A percentile compares a stretch with the other conserved stretches of the same genome.
Conservation (phyloP, 2,113 vertebrate species). For the Amblyopsis rosae region DNA sequence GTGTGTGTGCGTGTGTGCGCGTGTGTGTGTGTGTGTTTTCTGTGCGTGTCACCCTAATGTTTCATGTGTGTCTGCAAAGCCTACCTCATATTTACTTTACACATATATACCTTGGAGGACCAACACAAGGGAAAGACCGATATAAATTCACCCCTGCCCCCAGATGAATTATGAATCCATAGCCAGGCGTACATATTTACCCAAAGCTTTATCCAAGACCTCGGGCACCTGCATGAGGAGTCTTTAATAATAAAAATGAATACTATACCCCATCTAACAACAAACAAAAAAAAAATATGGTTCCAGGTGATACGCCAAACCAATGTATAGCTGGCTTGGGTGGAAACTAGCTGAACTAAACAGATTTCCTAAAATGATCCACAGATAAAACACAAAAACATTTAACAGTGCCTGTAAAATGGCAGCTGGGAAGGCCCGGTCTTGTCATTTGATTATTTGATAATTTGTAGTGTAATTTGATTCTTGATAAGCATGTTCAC, state of each 20-base stretch:
- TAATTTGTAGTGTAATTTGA: too few species aligned
- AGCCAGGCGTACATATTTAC: slow-evolving; percentile 58
- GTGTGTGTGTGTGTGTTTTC: background rate
- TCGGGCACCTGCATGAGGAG: slow-evolving; percentile 47
- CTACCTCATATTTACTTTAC: too few species aligned
- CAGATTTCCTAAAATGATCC: background rate
- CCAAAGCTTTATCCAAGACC: slow-evolving; percentile 35
- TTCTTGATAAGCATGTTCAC: too few species aligned
- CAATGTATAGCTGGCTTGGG: background rate
- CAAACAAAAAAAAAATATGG: too few species aligned
- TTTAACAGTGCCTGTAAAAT: too few species aligned
- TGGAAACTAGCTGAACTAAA: slow-evolving; percentile 5
- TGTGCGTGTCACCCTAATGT: background rate
- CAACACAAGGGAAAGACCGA: slow-evolving; percentile 4
- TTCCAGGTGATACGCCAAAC: too few species aligned
- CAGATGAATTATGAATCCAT: slow-evolving; percentile 63
- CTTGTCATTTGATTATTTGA: too few species aligned
- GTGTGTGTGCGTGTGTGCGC: background rate
- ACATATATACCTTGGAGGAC: background rate
- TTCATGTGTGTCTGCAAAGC: too few species aligned
- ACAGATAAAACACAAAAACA: slow-evolving; percentile 1
- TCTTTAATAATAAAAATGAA: slow-evolving; percentile 64
- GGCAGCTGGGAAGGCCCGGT: too few species aligned
- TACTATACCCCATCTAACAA: slow-evolving; percentile 27
- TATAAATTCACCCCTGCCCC: slow-evolving; percentile 60